These are phyloP conservation scores for Aldrovandia affinis DNA, from an alignment of 2,797 vertebrate species.

Conservation along the genomic window DNA sequence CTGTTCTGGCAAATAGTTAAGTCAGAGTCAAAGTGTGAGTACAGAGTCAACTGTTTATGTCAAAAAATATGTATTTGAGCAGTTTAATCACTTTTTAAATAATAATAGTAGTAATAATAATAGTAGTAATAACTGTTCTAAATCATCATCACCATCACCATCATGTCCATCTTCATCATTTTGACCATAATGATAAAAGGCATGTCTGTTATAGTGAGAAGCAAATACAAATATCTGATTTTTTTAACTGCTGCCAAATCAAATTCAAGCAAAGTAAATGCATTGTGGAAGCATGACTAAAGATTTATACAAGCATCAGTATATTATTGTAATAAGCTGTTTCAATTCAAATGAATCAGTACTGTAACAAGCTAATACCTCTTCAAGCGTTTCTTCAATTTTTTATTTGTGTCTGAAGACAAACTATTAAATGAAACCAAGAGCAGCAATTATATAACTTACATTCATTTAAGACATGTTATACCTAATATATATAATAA, in stretches of 20 bases:
- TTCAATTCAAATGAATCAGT: constrained; percentile 56
- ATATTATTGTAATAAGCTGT: constrained; percentile 56
- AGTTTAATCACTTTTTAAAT: too few species aligned
- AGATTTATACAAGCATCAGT: constrained; percentile 49
- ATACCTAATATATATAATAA: too few species aligned
- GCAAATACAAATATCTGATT: background rate
- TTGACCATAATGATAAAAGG: background rate
- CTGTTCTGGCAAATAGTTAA: background rate
- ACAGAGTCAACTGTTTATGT: too few species aligned
- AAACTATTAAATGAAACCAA: background rate
- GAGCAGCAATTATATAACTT: background rate
- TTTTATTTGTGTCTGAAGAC: constrained; percentile 52
- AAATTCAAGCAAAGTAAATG: constrained; percentile 32
- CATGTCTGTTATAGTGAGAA: constrained; percentile 26
- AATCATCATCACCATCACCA: background rate
- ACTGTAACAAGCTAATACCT: constrained; percentile 51
- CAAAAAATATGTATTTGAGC: too few species aligned
- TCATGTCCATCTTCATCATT: background rate
- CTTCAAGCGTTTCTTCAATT: constrained; percentile 48
- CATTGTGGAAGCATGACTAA: constrained; percentile 54
- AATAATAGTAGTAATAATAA: too few species aligned
- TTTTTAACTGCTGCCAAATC: constrained; percentile 18
- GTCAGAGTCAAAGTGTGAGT: background rate
- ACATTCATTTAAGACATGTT: background rate
- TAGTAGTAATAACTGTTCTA: too few species aligned